Percentiles rank a stretch among this genome's conserved stretches.
These are phyloP conservation scores for Drosophila busckii DNA, from an alignment of 1,140 invertebrate species.

Conservation along the genomic window DNA sequence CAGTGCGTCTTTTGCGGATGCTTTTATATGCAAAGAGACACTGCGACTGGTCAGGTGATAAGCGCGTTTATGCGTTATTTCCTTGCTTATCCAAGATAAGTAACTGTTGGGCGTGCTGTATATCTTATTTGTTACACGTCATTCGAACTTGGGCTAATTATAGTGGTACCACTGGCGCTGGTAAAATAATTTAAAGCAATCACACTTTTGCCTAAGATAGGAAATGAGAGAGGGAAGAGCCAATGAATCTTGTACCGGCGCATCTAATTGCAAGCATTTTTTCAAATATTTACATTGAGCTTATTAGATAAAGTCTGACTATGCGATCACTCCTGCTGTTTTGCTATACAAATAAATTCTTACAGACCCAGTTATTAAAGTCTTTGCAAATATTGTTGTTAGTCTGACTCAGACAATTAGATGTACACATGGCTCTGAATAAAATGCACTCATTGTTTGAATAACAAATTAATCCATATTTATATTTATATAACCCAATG, in stretches of 20 bases:
- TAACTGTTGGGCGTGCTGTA: no score
- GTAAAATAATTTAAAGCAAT: no score
- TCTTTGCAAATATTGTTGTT: conserved; percentile 41
- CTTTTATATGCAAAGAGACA: conserved; percentile 59
- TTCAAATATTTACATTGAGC: conserved; percentile 30
- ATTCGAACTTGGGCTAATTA: no score
- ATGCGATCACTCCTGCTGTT: conserved; percentile 30
- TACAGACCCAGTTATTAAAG: conserved; percentile 35
- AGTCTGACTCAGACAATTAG: conserved; percentile 32
- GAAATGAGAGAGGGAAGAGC: neutral
- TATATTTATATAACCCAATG: no score
- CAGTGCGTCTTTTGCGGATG: conserved; percentile 39
- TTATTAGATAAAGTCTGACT: conserved; percentile 40
- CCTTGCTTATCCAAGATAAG: conserved; percentile 38
- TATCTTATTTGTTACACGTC: no score
- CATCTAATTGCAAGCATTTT: conserved; percentile 1
- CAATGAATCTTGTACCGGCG: conserved; percentile 13
- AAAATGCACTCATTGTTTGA: neutral
- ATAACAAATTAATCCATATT: neutral
- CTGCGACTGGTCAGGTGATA: conserved; percentile 39
- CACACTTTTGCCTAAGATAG: no score
- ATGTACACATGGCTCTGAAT: neutral
- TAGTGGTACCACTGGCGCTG: no score
- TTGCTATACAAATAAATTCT: conserved; percentile 37
- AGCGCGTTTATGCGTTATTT: conserved; percentile 50